Conservation (phyloP, 2,113 vertebrate genomes). For the Manacus vitellinus region DNA sequence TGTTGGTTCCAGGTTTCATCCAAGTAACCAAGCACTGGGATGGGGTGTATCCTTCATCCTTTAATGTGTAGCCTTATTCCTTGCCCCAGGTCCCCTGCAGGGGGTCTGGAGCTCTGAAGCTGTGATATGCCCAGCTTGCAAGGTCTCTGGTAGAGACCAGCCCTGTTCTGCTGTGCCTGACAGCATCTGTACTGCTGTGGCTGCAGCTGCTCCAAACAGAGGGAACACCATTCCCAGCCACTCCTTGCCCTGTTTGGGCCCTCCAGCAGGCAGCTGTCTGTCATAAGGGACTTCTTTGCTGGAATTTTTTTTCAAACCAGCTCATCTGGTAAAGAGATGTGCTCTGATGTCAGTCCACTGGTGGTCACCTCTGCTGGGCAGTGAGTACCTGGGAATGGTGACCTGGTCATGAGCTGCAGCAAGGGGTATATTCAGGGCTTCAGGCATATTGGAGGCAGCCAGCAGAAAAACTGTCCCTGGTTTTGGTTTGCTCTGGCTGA, state of each 20-base stretch:
- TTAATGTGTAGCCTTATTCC: background rate
- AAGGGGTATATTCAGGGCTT: background rate
- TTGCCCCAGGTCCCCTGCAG: background rate
- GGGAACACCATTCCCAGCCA: background rate
- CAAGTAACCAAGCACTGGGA: background rate
- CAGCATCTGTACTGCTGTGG: background rate
- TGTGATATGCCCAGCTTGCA: background rate
- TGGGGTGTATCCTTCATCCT: background rate
- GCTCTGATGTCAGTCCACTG: no score
- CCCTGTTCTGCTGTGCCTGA: background rate
- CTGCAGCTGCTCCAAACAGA: background rate
- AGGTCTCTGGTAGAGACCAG: background rate
- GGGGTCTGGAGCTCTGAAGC: background rate
- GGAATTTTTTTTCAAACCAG: background rate
- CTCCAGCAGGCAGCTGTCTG: background rate
- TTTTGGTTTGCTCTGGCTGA: background rate
- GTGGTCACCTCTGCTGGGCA: background rate
- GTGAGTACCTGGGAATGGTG: background rate
- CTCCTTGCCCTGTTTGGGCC: fast-evolving
- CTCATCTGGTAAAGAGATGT: background rate
- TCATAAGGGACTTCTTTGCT: background rate
- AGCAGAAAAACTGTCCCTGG: background rate
- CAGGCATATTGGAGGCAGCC: background rate
- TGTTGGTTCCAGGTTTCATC: background rate
- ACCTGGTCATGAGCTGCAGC: background rate